Evolutionary conservation across 2,888 invertebrate genomes (phyloP), one percentile per base, ranked within the genome.

Genomic region (Coelopa pilipes): DNA sequence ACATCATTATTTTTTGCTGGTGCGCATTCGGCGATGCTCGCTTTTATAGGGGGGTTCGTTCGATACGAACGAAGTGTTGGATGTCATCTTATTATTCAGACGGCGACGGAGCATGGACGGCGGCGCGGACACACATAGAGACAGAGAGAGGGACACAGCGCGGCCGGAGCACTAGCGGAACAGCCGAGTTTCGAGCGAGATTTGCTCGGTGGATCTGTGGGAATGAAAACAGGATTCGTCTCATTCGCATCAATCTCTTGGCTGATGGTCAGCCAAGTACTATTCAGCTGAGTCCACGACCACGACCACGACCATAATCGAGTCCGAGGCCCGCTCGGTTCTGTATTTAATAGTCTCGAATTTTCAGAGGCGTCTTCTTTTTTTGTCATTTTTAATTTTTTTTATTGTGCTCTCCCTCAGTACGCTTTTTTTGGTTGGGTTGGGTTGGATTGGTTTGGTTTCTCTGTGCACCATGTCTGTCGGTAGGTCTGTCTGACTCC

Each of bases 201-300:
- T 34, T 7, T 34, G 34, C 34, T 34, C 4, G 34, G n/a, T n/a
- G 34, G 34, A 34, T 78, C 87, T 88, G 88, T 87, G 87, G 88
- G 87, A 88, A 88, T 87, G 80, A 87, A 88, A 88, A 88, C 87
- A 85, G 87, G 87, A 53, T 53, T 53, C 53, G 53, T 53, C 53
- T 53, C n/a, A 13, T n/a, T 53, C 53, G 53, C 53, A 13, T 53
- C 53, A 53, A 53, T 53, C 53, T 34, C 34, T 34, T 34, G 34
- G 53, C n/a, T n/a, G 53, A 53, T 53, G 71, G 71, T 71, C 63
- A 65, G 55, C 65, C 63, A 63, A 65, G 71, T 71, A 46, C 55
- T 65, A 50, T 55, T 65, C 63, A 71, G 65, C 53, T 53, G 53
- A 53, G 53, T 34, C 34, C 34, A 53, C n/a, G 53, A 53, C 53